Base-by-base conservation (phyloP, 2,797 vertebrate species). In the Alosa sapidissima region DNA sequence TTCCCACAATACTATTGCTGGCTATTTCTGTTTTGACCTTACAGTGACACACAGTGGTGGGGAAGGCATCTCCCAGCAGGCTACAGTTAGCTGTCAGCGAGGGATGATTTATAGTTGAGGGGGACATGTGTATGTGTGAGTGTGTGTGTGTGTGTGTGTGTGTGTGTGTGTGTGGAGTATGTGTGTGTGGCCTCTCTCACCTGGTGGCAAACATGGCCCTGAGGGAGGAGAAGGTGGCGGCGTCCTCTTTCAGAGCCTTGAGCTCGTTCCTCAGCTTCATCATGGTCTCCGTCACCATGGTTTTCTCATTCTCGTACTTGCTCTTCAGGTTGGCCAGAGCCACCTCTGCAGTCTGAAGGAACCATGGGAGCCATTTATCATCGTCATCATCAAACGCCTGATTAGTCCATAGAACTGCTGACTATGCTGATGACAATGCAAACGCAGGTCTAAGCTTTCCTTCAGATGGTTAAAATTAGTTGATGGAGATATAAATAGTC, bases 211-310 rank as follows among this genome's bases (percentile, higher is more conserved):
- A 99, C 98, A 99, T 97, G 84, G 98, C 97, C 91, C 98, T 94
- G 85, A 99, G 94, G 84, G 98, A 99, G 75, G 98, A 99, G 96
- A 99, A 99, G 8, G 98, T 99, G 86, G 98, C 98, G 0, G 98
- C 97, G 16, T 99, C 98, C 93, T 99, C 98, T 90, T 97, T 99
- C 89, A 99, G 92, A 84, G 98, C 98, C 92, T 99, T 99, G 72
- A 99, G 93, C 89, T 99, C 98, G 0, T 99, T 99, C 89, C 98
- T 96, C 47, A 99, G 95, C 91, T 98, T 99, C 84, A 92, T 98
- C 97, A 99, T 99, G 0, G 98, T 98, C 92, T 98, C 96, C 0
- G 97, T 99, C 91, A 99, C 98, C 97, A 99, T 97, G 2, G 94
- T 92, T 90, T 99, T 99, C 92, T 99, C 98, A 0, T 96, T 96